Evolutionary conservation across 2,113 vertebrate species (phyloP).

Genomic region (Vulpes vulpes): DNA sequence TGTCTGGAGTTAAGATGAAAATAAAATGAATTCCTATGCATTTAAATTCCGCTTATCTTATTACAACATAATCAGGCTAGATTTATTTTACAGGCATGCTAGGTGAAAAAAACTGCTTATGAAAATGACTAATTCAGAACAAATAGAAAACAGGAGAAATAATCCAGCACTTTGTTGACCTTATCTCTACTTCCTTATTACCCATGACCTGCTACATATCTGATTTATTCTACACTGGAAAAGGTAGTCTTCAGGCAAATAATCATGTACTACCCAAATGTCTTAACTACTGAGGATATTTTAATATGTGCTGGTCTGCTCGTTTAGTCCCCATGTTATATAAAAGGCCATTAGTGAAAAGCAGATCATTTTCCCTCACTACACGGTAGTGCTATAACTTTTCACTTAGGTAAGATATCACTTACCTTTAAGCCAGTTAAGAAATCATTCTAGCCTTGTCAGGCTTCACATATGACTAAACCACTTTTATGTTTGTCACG

Average conservation of each 20-base stretch:
- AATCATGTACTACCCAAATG: background rate
- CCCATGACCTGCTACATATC: background rate
- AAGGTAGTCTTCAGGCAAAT: background rate
- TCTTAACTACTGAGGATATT: background rate
- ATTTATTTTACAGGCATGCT: background rate
- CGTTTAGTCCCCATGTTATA: background rate
- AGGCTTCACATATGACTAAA: background rate
- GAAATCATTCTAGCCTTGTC: background rate
- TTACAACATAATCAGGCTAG: background rate
- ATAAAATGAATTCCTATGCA: background rate
- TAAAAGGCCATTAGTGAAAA: background rate
- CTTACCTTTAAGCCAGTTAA: slow-evolving; percentile 50
- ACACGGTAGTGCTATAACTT: background rate
- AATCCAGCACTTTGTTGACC: background rate
- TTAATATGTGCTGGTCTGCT: background rate
- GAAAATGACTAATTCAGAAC: background rate
- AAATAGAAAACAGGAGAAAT: slow-evolving; percentile 17
- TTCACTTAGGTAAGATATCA: background rate
- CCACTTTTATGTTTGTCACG: background rate
- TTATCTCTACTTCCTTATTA: background rate
- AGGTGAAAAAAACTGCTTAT: background rate
- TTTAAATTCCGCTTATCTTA: background rate
- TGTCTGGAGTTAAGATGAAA: background rate
- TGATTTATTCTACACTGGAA: background rate
- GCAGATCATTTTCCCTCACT: background rate